Conservation (phyloP, 1,140 invertebrate genomes). For the Aphis craccivora region DNA sequence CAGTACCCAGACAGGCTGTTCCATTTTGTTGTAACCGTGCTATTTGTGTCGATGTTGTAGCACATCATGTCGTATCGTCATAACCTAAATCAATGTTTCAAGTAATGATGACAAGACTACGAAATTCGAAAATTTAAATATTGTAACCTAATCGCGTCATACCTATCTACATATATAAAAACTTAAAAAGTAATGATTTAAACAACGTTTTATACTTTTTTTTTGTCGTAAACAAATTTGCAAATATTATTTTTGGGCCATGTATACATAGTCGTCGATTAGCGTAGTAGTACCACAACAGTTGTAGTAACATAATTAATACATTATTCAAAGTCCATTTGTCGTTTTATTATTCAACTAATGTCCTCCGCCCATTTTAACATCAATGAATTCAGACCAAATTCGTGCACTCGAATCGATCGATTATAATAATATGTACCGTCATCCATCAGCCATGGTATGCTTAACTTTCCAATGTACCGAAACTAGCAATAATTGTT, state of each 20-base stretch:
- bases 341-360: slow-evolving; percentile 12
- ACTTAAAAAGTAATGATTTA: background rate
- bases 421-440: background rate
- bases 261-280: background rate
- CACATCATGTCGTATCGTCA: background rate
- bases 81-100: background rate
- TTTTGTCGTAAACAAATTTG: background rate
- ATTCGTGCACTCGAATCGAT: background rate
- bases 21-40: background rate
- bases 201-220: background rate
- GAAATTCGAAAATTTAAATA: background rate
- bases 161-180: background rate
- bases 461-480: background rate
- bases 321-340: background rate
- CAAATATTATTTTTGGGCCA: background rate
- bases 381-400: background rate
- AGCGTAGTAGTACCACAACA: background rate
- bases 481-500: background rate
- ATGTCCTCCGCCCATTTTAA: background rate
- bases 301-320: background rate
- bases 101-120: background rate
- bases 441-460: background rate
- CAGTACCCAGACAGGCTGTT: background rate
- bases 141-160: background rate
- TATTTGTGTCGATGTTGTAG: background rate